Evolutionary conservation across 1,140 invertebrate species (phyloP).

Genomic region (Oryctes rhinoceros): DNA sequence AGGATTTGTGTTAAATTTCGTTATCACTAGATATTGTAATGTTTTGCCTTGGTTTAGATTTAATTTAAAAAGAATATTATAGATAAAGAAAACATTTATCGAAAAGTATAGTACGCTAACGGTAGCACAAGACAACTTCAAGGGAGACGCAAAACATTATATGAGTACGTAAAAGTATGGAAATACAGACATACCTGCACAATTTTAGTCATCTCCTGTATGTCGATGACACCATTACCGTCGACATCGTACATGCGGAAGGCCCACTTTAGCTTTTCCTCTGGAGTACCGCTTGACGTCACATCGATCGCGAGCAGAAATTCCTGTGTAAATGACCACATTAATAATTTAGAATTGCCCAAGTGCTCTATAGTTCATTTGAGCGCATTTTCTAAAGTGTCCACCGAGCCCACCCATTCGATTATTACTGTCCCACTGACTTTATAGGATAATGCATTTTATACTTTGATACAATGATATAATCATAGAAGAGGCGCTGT

Average conservation of each 20-base stretch:
- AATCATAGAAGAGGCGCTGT: neutral
- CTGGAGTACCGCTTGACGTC: constrained; percentile 95
- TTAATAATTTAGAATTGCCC: constrained; percentile 49
- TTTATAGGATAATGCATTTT: constrained; percentile 7
- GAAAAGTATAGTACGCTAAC: neutral
- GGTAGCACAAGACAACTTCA: neutral
- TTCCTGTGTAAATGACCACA: constrained; percentile 72
- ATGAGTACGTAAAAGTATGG: neutral
- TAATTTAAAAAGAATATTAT: no score
- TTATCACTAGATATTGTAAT: no score
- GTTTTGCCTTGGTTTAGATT: no score
- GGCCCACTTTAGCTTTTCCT: constrained; percentile 99
- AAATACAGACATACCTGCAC: constrained; percentile 78
- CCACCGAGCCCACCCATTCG: neutral
- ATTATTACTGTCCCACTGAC: constrained; percentile 18
- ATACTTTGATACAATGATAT: constrained; percentile 24
- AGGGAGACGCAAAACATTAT: neutral
- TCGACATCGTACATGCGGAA: constrained; percentile 99
- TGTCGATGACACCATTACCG: constrained; percentile 98
- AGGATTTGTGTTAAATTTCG: no score
- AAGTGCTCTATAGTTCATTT: constrained; percentile 21
- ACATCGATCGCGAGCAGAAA: constrained; percentile 98
- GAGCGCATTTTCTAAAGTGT: constrained; percentile 29
- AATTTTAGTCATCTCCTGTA: constrained; percentile 95
- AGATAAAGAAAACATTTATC: no score